Conservation (phyloP, 2,113 vertebrate genomes). For the Coptodon bakossiorum region DNA sequence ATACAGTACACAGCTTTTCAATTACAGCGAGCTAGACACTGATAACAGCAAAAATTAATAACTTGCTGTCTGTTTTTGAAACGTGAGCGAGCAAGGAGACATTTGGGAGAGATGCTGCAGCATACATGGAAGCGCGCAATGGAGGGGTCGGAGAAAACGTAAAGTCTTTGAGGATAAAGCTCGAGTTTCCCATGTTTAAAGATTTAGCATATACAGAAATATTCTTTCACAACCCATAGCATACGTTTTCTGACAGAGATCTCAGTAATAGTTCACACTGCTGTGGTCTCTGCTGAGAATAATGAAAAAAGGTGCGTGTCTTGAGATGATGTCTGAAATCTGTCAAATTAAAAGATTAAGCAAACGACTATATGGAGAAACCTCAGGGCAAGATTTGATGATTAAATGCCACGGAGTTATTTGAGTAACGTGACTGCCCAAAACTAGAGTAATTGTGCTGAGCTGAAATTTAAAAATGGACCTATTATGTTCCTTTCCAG, state of each 20-base stretch:
- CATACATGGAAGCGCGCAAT: not conserved
- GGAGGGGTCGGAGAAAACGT: not conserved
- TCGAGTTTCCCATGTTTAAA: not conserved
- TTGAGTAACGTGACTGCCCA: not conserved
- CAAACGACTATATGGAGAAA: not conserved
- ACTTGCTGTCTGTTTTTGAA: not conserved
- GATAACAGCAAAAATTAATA: constrained; percentile 2
- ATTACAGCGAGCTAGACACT: not conserved
- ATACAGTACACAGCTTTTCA: constrained; percentile 16
- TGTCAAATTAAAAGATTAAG: not conserved
- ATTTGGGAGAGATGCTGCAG: not conserved
- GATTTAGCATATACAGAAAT: not conserved
- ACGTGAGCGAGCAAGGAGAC: not conserved
- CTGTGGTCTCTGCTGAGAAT: not conserved
- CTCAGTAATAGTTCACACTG: not conserved
- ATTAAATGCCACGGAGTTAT: not conserved
- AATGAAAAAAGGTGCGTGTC: not conserved
- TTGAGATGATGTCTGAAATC: not conserved
- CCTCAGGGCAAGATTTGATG: not conserved
- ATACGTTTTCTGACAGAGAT: not conserved
- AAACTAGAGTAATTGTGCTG: not conserved
- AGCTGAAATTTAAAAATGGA: not conserved
- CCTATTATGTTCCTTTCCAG: not conserved
- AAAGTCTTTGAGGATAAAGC: not conserved
- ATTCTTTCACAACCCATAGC: not conserved